Evolutionary conservation across 2,113 vertebrate species (phyloP).

Genomic region (Trematomus loennbergii): DNA sequence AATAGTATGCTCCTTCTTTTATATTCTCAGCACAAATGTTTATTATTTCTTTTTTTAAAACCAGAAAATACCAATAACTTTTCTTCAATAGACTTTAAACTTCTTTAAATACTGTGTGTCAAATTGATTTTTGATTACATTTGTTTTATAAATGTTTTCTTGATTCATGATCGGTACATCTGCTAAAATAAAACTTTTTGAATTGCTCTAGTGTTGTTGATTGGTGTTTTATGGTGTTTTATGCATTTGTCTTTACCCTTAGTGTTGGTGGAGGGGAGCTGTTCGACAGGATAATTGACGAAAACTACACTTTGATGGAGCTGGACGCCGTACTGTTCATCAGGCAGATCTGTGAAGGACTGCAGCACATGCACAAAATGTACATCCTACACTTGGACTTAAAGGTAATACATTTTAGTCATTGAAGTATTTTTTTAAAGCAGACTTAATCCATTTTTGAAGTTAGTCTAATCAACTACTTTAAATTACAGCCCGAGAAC

Average conservation of each 20-base stretch:
- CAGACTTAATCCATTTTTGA: background rate
- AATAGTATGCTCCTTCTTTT: conserved; percentile 90
- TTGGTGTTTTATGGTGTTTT: background rate
- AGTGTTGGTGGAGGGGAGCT: conserved; percentile 86
- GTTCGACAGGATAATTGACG: conserved; percentile 93
- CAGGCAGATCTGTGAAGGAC: conserved; percentile 95
- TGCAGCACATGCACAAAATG: conserved; percentile 98
- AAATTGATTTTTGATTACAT: background rate
- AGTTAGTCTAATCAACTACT: background rate
- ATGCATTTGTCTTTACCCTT: conserved; percentile 23
- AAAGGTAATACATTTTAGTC: conserved; percentile 85
- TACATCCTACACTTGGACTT: conserved; percentile 96
- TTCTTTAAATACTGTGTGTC: background rate
- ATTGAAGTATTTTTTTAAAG: background rate
- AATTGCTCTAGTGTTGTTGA: background rate
- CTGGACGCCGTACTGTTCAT: conserved; percentile 94
- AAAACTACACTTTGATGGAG: conserved; percentile 95
- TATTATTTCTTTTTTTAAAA: conserved; percentile 16
- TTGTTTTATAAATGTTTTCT: background rate
- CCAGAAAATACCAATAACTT: background rate
- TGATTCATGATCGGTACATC: background rate
- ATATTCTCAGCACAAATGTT: conserved; percentile 64
- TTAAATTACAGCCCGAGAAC: conserved; percentile 82
- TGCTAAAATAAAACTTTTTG: background rate
- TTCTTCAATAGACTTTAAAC: background rate